Conservation (phyloP, 2,888 invertebrate species). For the Entomobrya proxima region DNA sequence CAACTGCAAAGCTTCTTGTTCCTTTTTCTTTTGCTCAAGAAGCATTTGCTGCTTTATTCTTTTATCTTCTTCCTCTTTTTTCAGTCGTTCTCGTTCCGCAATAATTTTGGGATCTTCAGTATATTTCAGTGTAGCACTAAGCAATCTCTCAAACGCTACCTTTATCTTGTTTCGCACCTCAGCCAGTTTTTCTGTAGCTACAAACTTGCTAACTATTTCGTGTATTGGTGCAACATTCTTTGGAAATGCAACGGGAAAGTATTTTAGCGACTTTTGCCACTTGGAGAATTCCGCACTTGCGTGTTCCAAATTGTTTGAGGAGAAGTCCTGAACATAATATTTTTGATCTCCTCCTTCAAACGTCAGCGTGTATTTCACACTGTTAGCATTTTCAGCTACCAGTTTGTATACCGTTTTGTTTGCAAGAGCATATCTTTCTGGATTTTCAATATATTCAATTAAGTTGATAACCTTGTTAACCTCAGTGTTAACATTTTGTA, state of each 20-base stretch:
- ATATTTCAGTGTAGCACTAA: slow-evolving; percentile 52
- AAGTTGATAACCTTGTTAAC: background rate
- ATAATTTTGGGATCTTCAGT: slow-evolving; percentile 23
- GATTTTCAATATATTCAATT: slow-evolving; percentile 6
- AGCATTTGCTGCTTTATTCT: background rate
- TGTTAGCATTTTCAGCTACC: background rate
- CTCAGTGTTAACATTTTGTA: background rate
- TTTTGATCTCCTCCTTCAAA: slow-evolving; percentile 56
- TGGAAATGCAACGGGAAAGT: slow-evolving; percentile 43
- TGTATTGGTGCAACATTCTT: slow-evolving; percentile 55
- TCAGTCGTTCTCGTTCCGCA: background rate
- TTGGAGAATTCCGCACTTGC: slow-evolving; percentile 36
- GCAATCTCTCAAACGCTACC: slow-evolving; percentile 21
- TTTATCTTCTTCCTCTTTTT: slow-evolving; percentile 8
- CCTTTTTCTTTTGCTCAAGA: background rate
- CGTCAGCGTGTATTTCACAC: background rate
- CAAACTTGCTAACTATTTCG: slow-evolving; percentile 4
- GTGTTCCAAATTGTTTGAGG: slow-evolving; percentile 38
- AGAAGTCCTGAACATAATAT: slow-evolving; percentile 54
- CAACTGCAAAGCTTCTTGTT: background rate
- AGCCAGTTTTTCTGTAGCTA: background rate
- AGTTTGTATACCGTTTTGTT: background rate
- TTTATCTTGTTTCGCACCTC: slow-evolving; percentile 41
- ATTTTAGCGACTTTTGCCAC: slow-evolving; percentile 61
- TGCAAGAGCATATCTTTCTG: no score